Base-by-base conservation (phyloP, 2,888 invertebrate species). In the Monochamus alternatus region DNA sequence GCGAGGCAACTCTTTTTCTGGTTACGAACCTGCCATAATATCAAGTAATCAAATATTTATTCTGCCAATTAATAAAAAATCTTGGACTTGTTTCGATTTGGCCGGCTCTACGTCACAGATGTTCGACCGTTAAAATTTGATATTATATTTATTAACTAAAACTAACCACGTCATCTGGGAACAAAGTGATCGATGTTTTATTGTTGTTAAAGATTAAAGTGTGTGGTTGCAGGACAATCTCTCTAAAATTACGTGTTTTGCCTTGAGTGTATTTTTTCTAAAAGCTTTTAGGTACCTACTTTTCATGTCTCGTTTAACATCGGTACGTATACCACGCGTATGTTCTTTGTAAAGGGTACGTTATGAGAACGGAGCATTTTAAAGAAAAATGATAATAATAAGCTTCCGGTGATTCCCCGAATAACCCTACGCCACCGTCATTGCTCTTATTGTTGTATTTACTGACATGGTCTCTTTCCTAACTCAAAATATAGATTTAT, bases 211-310 rank as follows among this genome's bases (percentile, higher is more conserved):
- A 74, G 72, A 47, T 72, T 75, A 74, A 75, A 79, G 63, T 67
- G 75, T 72, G 77, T 74, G 78, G 86, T 86, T 86, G 85, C 85
- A 86, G 84, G 86, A 87, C 86, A 87, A 87, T 87, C 87, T 81
- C 74, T 80, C 76, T 81, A 71, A 64, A 55, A 81, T 77, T 81
- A 80, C 79, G 82, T 81, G 83, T 84, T 84, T 78, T 82, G 85
- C 83, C 85, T 85, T 83, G 81, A 82, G 81, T 86, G 84, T 85
- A 82, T 81, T 77, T 80, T 81, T 79, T 79, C 74, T 76, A 75
- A 65, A 73, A 59, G 67, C 60, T 47, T 60, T 43, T 68, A 58
- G 58, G 58, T 58, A 67, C 14, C n/a, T 44, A 22, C 22, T 10
- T 71, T 63, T 52, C 32, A n/a, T 63, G 47, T 52, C n/a, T 58